These are phyloP conservation scores for Montifringilla adamsi DNA, from an alignment of 2,113 vertebrate genomes.

Conservation along the genomic window DNA sequence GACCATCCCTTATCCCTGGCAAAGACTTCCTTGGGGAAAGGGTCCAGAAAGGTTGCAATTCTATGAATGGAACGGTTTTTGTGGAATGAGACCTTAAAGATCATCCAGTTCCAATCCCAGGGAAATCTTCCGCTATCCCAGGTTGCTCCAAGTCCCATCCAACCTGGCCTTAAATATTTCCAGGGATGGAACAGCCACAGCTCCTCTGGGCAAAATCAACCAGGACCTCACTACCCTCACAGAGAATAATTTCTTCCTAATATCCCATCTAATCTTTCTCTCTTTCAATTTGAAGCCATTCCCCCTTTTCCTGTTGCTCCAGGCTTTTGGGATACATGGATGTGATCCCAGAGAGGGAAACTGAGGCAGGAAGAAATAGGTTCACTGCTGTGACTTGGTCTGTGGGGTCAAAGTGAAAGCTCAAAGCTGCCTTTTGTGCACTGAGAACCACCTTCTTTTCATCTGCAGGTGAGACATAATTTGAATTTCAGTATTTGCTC, in stretches of 20 bases:
- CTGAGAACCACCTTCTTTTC: not conserved
- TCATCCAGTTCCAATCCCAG: not conserved
- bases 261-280: not conserved
- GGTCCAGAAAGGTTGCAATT: not conserved
- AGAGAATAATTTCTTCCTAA: not conserved
- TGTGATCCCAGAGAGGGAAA: not conserved
- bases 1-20: accelerated
- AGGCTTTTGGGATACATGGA: not conserved
- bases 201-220: not conserved
- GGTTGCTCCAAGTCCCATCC: not conserved
- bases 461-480: not conserved
- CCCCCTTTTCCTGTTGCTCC: not conserved
- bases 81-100: not conserved
- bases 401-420: not conserved
- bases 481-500: not conserved
- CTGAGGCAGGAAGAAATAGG: not conserved
- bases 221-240: not conserved
- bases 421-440: not conserved
- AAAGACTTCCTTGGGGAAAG: not conserved
- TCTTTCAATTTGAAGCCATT: not conserved
- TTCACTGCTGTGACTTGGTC: not conserved
- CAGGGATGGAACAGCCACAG: not conserved
- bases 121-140: not conserved
- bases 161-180: not conserved
- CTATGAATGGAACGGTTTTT: not conserved